Conservation (phyloP, 2,113 vertebrate species). For the Macrotis lagotis region DNA sequence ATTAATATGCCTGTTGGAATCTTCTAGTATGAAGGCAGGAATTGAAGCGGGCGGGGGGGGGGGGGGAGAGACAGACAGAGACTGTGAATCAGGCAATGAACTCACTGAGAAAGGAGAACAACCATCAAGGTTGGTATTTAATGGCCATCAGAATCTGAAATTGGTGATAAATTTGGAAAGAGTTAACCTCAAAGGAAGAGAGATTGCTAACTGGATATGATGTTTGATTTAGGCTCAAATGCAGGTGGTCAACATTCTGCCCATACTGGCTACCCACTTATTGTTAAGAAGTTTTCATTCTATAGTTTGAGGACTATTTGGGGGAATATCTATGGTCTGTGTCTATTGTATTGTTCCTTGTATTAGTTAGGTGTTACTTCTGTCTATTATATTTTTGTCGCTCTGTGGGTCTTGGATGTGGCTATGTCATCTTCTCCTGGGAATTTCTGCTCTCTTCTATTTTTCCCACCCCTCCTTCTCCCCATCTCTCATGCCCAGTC, state of each 20-base stretch:
- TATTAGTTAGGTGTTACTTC: conserved; percentile 36
- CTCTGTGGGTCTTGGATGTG: conserved; percentile 48
- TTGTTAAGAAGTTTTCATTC: conserved; percentile 39
- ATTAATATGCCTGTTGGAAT: neutral
- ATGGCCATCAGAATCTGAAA: neutral
- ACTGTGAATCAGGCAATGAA: neutral
- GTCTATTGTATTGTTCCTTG: conserved; percentile 65
- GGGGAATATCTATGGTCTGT: conserved; percentile 71
- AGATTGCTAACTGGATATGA: neutral
- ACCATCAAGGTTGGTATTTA: neutral
- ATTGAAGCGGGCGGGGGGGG: neutral
- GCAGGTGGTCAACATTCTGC: conserved; percentile 16
- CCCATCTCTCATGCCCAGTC: neutral
- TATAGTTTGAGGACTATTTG: conserved; percentile 68
- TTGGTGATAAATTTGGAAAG: neutral
- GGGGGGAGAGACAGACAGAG: neutral
- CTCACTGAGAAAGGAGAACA: neutral
- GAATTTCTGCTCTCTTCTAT: conserved; percentile 73
- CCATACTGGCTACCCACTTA: neutral
- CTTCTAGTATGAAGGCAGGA: neutral
- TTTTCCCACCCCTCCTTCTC: conserved; percentile 7
- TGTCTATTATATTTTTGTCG: conserved; percentile 54
- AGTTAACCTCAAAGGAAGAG: neutral
- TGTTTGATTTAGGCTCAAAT: conserved; percentile 31
- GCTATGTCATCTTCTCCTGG: conserved; percentile 66